These are phyloP conservation scores for Oryzias celebensis DNA, from an alignment of 2,113 vertebrate species.

Conservation along the genomic window DNA sequence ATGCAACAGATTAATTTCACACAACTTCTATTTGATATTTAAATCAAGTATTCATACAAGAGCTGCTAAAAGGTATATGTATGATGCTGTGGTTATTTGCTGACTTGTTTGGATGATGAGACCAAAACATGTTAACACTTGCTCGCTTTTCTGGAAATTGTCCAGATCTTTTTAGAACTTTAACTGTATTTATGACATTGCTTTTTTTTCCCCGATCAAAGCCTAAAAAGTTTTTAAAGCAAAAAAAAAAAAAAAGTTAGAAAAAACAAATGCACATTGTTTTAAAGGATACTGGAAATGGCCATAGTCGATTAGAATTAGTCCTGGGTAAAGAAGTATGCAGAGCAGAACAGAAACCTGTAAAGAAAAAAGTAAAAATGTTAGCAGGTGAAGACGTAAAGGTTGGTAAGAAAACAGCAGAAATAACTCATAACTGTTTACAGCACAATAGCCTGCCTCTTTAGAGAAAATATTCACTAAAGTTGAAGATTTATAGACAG, in stretches of 20 bases:
- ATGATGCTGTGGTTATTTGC: too few species aligned
- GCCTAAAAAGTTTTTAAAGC: neutral
- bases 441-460: too few species aligned
- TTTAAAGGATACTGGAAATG: constrained; percentile 98
- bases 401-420: neutral
- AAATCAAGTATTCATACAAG: neutral
- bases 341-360: constrained; percentile 85
- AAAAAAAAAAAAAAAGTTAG: neutral
- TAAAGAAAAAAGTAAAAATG: constrained; percentile 5
- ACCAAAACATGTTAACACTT: too few species aligned
- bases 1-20: neutral
- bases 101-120: too few species aligned
- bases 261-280: neutral
- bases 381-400: neutral
- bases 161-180: too few species aligned
- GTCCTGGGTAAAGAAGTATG: constrained; percentile 91
- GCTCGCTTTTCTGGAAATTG: too few species aligned
- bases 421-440: too few species aligned
- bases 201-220: neutral
- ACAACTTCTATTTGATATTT: neutral
- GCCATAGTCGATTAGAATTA: constrained; percentile 94
- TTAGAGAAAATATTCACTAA: neutral
- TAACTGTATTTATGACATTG: too few species aligned
- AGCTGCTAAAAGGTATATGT: neutral
- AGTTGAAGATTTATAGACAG: too few species aligned